phyloP scores from a whole-genome alignment of 92 coral and sea anemone species.

The Epizoanthus stellaris region DNA sequence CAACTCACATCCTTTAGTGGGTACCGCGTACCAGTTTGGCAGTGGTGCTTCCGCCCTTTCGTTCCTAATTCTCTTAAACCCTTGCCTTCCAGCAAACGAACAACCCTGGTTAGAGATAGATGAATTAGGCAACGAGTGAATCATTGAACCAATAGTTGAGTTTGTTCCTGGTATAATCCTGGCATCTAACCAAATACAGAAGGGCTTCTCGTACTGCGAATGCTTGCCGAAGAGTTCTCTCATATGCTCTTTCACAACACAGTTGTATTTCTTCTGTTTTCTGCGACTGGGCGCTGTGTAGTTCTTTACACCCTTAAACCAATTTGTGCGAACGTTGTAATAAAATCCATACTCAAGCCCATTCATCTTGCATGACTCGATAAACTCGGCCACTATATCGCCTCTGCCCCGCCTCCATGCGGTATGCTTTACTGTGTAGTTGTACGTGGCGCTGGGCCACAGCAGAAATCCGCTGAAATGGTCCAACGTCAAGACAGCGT shows the following conservation, averaged over 20 bases:
- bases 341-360: conserved; percentile 69
- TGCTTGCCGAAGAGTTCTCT: conserved; percentile 56
- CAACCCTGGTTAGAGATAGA: conserved; percentile 70
- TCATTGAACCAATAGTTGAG: conserved; percentile 65
- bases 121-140: conserved; percentile 54
- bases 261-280: conserved; percentile 46
- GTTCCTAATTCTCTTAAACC: conserved; percentile 76
- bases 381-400: conserved; percentile 68
- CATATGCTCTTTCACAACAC: conserved; percentile 65
- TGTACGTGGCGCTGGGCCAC: conserved; percentile 81
- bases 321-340: conserved; percentile 77
- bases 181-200: conserved; percentile 78
- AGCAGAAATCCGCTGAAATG: conserved; percentile 85
- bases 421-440: conserved; percentile 74
- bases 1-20: conserved; percentile 58
- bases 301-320: conserved; percentile 73
- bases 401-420: conserved; percentile 79
- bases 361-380: conserved; percentile 65
- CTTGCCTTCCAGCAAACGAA: conserved; percentile 65
- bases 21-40: conserved; percentile 85
- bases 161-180: conserved; percentile 61
- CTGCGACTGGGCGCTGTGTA: conserved; percentile 35
- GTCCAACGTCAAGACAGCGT: conserved; percentile 69
- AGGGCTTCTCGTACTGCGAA: conserved; percentile 71
- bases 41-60: conserved; percentile 72